Base-by-base conservation (phyloP, 1,140 invertebrate species). In the Drosophila subobscura region DNA sequence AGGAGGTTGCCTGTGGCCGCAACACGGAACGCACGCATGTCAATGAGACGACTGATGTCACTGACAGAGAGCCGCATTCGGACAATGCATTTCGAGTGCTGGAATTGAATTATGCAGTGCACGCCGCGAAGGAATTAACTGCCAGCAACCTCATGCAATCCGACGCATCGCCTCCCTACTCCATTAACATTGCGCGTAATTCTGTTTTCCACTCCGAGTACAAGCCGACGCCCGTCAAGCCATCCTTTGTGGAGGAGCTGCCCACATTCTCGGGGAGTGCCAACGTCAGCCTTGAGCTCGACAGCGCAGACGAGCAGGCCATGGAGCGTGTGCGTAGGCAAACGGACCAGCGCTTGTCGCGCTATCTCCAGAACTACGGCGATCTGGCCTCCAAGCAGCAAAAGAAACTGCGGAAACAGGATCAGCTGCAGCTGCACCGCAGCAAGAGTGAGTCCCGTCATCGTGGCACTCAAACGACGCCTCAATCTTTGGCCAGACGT, bases 361-460 rank as follows among this genome's bases (percentile, higher is more conserved):
- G 83, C n/a, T 91, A 91, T 49, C 61, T 91, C 1, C 85, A 77
- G 22, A 91, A 91, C 44, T 91, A 91, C 41, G 86, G 90, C 0
- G 90, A 91, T 51, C 20, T 91, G 42, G 89, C 85, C n/a, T 23
- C 73, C 42, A 85, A 72, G 27, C 60, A 88, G 22, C 64, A 57
- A 2, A 71, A 56, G 29, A 53, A 73, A 25, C 14, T 58, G 25
- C 67, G 52, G 22, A 53, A 73, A 25, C 14, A 63, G 33, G 33
- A 61, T 8, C 58, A 72, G 45, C 16, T 29, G 44, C 56, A 68
- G 56, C 27, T 57, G 76, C 61, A 64, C 10, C 72, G 81, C 4
- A 88, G 78, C 27, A 90, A 75, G 47, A 90, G 84, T 25, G 86
- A 83, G 10, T 88, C 79, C 0, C 77, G 77, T 5, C 56, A 90